phyloP scores from a whole-genome alignment of 2,113 vertebrate species.

The Anolis carolinensis region DNA sequence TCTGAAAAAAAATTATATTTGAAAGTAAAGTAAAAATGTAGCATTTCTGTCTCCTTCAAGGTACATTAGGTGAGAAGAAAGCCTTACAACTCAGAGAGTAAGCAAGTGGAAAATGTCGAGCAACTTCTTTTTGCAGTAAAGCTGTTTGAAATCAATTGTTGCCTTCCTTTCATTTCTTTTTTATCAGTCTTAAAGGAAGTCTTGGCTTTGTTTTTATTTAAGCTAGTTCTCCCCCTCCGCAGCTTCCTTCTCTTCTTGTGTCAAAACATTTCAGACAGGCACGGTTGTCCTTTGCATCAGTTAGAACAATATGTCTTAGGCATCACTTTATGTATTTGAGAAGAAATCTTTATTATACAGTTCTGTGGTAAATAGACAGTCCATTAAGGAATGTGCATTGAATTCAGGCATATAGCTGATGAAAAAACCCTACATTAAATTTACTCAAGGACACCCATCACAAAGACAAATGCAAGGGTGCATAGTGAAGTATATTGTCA shows the following conservation, averaged over 20 bases:
- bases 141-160: background rate
- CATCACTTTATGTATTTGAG: slow-evolving; percentile 11
- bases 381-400: slow-evolving; percentile 15
- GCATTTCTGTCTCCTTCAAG: background rate
- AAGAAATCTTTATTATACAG: slow-evolving; percentile 16
- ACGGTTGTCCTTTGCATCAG: slow-evolving; percentile 11
- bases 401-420: background rate
- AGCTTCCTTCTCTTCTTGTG: background rate
- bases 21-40: background rate
- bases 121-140: background rate
- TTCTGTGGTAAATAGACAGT: background rate
- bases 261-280: slow-evolving; percentile 30
- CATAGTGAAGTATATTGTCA: background rate
- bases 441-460: slow-evolving; percentile 1
- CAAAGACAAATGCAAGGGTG: slow-evolving; percentile 7
- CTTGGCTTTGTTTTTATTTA: background rate
- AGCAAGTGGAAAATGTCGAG: background rate
- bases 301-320: slow-evolving; percentile 10
- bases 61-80: background rate
- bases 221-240: slow-evolving; percentile 1
- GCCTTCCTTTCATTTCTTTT: background rate
- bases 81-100: background rate
- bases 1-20: background rate
- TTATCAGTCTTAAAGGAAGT: background rate
- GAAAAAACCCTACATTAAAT: slow-evolving; percentile 1